Evolutionary conservation across 1,140 invertebrate species (phyloP).

Genomic region (Bombus cullumanus): DNA sequence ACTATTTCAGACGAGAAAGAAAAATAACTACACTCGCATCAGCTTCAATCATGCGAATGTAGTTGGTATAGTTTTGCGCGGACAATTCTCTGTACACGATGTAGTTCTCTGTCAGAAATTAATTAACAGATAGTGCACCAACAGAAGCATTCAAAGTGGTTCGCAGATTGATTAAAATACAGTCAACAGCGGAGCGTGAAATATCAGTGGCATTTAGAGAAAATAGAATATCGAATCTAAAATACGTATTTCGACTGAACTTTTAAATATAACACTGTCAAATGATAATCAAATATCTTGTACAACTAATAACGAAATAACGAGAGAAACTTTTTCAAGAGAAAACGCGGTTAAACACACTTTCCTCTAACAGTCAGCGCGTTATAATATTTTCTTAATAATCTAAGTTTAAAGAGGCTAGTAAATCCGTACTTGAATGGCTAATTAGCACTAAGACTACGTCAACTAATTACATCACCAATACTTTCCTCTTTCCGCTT

Average conservation of each 20-base stretch:
- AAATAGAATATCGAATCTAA: no score
- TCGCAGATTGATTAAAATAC: neutral
- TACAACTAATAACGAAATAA: neutral
- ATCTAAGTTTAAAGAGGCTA: slow-evolving; percentile 12
- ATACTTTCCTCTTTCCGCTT: neutral
- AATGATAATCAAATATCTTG: neutral
- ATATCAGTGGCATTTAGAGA: no score
- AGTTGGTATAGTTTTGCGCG: no score
- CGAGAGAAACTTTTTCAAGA: neutral
- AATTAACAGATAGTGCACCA: neutral
- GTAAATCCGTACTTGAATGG: slow-evolving; percentile 15
- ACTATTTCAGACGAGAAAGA: neutral
- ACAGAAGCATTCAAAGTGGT: neutral
- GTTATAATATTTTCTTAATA: slow-evolving; percentile 29
- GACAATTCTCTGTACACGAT: neutral
- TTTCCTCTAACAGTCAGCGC: neutral
- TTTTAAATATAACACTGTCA: neutral
- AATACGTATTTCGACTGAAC: neutral
- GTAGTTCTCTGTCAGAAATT: neutral
- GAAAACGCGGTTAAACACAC: neutral
- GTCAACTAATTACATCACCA: slow-evolving; percentile 2
- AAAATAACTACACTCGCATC: neutral
- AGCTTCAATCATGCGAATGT: neutral
- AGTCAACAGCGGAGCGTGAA: no score
- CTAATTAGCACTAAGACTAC: slow-evolving; percentile 12